Conservation (phyloP, 1,140 invertebrate genomes). For the Eueides isabella region DNA sequence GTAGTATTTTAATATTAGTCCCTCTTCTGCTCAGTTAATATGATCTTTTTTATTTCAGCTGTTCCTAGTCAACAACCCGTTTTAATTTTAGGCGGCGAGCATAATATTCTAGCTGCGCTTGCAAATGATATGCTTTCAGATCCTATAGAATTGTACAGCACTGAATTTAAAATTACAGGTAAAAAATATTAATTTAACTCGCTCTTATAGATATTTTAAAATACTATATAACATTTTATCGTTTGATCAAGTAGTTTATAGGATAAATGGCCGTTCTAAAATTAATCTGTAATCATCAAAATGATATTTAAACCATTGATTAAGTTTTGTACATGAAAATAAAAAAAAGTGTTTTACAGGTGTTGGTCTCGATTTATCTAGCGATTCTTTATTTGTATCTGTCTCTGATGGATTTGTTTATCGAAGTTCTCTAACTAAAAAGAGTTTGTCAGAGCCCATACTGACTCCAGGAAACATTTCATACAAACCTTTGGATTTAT, state of each 20-base stretch:
- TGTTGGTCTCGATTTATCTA: constrained; percentile 88
- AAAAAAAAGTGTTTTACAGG: constrained; percentile 79
- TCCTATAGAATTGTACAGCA: constrained; percentile 80
- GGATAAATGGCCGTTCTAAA: no score
- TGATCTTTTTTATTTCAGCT: constrained; percentile 49
- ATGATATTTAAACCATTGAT: no score
- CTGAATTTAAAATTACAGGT: constrained; percentile 69
- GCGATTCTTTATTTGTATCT: constrained; percentile 88
- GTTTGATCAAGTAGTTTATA: no score
- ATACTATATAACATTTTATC: no score
- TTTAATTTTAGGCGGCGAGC: constrained; percentile 87
- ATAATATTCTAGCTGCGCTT: constrained; percentile 87
- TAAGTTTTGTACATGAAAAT: no score
- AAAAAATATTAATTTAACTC: background rate
- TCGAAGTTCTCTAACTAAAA: constrained; percentile 70
- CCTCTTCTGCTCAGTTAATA: no score
- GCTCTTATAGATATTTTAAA: no score
- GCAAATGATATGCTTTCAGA: constrained; percentile 86
- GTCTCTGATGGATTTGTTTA: constrained; percentile 86
- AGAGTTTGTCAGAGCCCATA: constrained; percentile 77
- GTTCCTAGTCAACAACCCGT: constrained; percentile 84
- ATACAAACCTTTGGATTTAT: constrained; percentile 86
- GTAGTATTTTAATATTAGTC: no score
- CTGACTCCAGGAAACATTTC: constrained; percentile 83
- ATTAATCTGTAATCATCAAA: no score